A percentile compares a stretch with the other conserved stretches of the same genome.
Conservation (phyloP, 1,140 invertebrate genomes). For the roundworm (Caenorhabditis elegans) region DNA sequence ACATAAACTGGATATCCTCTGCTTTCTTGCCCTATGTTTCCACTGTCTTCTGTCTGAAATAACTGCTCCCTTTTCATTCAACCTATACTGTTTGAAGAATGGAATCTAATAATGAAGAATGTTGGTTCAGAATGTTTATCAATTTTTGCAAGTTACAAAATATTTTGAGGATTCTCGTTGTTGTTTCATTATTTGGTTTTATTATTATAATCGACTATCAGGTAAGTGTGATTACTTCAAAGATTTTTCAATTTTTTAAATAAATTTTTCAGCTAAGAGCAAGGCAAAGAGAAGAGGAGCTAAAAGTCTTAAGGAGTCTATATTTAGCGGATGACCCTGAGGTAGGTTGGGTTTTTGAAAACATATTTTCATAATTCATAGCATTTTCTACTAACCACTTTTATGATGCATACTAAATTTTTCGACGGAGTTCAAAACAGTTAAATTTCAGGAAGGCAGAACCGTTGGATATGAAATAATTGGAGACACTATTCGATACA, state of each 20-base stretch:
- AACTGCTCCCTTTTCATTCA: neutral
- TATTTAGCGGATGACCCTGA: neutral
- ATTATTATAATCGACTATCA: neutral
- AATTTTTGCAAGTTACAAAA: neutral
- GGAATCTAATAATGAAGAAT: neutral
- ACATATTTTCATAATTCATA: too few species aligned
- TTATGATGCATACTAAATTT: too few species aligned
- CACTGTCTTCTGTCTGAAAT: neutral
- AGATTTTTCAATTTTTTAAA: neutral
- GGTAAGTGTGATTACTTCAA: neutral
- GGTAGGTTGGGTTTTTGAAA: neutral
- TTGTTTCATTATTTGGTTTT: neutral
- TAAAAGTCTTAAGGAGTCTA: neutral
- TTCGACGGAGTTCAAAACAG: too few species aligned
- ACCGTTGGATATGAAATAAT: conserved; percentile 16
- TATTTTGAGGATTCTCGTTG: neutral
- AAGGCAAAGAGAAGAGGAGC: neutral
- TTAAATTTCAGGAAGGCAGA: neutral
- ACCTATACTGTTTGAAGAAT: neutral
- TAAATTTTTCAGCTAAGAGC: neutral
- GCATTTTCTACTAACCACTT: too few species aligned
- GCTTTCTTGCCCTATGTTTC: neutral
- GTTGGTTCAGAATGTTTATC: neutral
- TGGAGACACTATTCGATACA: neutral
- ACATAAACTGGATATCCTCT: conserved; percentile 15